A percentile compares a stretch with the other conserved stretches of the same genome.
phyloP scores from a whole-genome alignment of 2,113 vertebrate genomes.

The Acanthochromis polyacanthus region DNA sequence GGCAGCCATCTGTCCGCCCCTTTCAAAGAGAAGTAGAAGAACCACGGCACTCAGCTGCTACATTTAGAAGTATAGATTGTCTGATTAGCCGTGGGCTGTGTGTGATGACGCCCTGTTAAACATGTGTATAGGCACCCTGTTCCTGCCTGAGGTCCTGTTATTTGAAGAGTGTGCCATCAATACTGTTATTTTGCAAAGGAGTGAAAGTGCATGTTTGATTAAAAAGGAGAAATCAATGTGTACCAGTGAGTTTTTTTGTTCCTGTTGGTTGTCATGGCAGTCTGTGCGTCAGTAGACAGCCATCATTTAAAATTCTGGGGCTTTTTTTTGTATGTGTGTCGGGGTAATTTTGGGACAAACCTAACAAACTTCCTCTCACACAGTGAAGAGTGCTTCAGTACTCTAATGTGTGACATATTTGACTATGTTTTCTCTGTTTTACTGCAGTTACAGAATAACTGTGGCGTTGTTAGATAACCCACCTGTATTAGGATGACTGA shows the following conservation, averaged over 20 bases:
- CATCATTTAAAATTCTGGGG: constrained; percentile 4
- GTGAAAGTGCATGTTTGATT: constrained; percentile 32
- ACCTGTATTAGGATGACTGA: constrained; percentile 86
- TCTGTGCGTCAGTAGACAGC: constrained; percentile 9
- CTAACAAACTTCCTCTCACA: background rate
- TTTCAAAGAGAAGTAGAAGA: background rate
- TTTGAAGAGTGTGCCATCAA: constrained; percentile 33
- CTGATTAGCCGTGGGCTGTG: constrained; percentile 8
- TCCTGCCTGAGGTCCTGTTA: constrained; percentile 2
- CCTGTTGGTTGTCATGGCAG: constrained; percentile 9
- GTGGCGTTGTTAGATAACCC: background rate
- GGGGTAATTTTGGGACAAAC: background rate
- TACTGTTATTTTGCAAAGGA: constrained; percentile 30
- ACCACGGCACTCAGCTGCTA: background rate
- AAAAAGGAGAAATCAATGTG: constrained; percentile 30
- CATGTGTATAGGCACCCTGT: background rate
- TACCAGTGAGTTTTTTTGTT: constrained; percentile 2
- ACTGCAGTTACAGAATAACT: too few relatives aligned
- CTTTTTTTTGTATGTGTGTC: background rate
- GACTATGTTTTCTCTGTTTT: too few relatives aligned
- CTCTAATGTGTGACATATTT: too few relatives aligned
- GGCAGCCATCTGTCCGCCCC: background rate
- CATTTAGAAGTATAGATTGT: constrained; percentile 28
- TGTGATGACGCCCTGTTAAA: constrained; percentile 21
- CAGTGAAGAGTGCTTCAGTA: background rate